Evolutionary conservation across 1,140 invertebrate species (phyloP), one percentile per base, ranked within the genome.

Genomic region (Drosophila carrolli): DNA sequence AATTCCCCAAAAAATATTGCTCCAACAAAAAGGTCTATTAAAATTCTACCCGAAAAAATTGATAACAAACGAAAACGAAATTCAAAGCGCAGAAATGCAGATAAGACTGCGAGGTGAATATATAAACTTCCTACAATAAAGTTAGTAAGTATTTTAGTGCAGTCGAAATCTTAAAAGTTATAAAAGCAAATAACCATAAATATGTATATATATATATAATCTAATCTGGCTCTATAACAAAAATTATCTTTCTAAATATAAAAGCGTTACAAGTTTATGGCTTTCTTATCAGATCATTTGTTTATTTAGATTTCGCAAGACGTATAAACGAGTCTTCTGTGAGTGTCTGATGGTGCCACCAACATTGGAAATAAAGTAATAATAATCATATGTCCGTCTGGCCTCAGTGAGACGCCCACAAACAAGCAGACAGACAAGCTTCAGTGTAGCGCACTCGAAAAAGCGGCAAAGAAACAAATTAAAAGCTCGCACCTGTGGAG

Each of bases 31-130:
- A 10, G 19, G 38, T 38, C n/a, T 40, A 43, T 41, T 70, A 66
- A 61, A 58, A 65, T 32, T 35, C 6, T 11, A 13, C 14, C 9
- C 9, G 19, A 7, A 46, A 7, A 46, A 72, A 70, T 37, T 79
- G 82, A 86, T 86, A 88, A 72, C 47, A 67, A 76, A 59, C 72
- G 54, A 81, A 81, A 86, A 63, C 41, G 37, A 85, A 86, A 61
- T 67, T 76, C 55, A 60, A 78, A 81, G 53, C 13, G n/a, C 6
- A 32, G 8, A 32, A 32, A 32, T 40, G 8, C n/a, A 59, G 61
- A 68, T 68, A 53, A 53, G 35, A 44, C 6, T 19, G 19, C 54
- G 48, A 47, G 48, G 47, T 56, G 56, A 54, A 56, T 29, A 37
- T 1, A 4, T 5, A 7, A 53, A 53, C 27, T 6, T 19, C 32